Evolutionary conservation across 1,140 invertebrate genomes (phyloP).

Genomic region (Atta texana): DNA sequence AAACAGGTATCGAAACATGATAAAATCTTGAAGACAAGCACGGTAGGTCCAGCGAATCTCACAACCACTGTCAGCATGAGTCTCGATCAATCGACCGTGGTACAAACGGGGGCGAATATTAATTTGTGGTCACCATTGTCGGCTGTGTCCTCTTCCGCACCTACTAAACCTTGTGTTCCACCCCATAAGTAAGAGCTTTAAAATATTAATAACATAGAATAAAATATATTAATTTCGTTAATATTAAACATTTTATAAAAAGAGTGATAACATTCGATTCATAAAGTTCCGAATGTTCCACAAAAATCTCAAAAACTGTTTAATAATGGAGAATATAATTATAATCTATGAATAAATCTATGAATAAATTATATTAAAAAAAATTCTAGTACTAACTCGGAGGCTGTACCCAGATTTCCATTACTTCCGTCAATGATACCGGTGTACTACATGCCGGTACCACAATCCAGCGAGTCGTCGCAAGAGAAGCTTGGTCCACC

Average conservation of each 20-base stretch:
- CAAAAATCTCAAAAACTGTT: not conserved
- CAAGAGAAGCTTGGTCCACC: conserved; percentile 76
- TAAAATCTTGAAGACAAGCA: conserved; percentile 66
- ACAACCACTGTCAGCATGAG: conserved; percentile 65
- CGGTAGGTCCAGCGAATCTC: conserved; percentile 50
- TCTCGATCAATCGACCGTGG: conserved; percentile 65
- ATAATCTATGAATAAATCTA: not conserved
- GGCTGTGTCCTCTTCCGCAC: conserved; percentile 83
- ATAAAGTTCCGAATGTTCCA: not conserved
- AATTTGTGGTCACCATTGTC: conserved; percentile 89
- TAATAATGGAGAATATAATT: not conserved
- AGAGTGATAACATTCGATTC: not conserved
- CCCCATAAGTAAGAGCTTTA: conserved; percentile 66
- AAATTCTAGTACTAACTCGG: conserved; percentile 62
- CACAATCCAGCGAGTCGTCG: conserved; percentile 68
- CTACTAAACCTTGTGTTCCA: conserved; percentile 78
- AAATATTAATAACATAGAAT: not conserved
- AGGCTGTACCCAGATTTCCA: conserved; percentile 71
- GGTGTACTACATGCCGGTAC: conserved; percentile 88
- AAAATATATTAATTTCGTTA: not conserved
- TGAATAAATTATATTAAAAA: not conserved
- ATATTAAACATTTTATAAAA: not conserved
- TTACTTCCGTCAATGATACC: conserved; percentile 86
- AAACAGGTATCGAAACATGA: conserved; percentile 75
- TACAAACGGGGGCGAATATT: conserved; percentile 79